Evolutionary conservation across 2,797 vertebrate species (phyloP).

Genomic region (Ceyx erithaca): DNA sequence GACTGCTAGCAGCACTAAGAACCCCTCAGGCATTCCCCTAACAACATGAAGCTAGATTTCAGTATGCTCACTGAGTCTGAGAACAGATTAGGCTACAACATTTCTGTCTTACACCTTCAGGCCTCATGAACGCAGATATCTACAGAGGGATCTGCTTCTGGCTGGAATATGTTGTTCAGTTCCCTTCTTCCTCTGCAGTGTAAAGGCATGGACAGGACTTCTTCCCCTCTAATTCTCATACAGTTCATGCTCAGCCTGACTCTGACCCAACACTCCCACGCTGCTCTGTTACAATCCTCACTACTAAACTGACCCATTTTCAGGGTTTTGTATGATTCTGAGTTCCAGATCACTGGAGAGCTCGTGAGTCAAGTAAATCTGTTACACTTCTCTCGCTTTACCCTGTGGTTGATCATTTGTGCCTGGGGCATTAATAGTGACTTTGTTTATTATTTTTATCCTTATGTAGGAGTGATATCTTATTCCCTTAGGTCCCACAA

Average conservation of each 20-base stretch:
- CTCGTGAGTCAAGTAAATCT: background rate
- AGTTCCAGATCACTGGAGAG: conserved; percentile 29
- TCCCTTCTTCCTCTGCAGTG: background rate
- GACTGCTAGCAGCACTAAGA: background rate
- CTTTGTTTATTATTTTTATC: background rate
- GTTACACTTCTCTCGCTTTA: background rate
- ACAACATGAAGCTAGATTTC: rapidly evolving
- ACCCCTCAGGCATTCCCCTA: background rate
- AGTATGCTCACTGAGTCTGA: background rate
- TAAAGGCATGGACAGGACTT: background rate
- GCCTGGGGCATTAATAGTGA: background rate
- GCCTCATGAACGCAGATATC: background rate
- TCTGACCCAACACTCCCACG: background rate
- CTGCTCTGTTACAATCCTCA: background rate
- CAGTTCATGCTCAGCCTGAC: background rate
- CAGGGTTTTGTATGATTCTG: background rate
- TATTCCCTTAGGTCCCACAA: background rate
- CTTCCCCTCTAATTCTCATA: background rate
- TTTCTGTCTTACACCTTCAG: background rate
- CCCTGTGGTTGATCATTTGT: background rate
- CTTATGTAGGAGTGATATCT: background rate
- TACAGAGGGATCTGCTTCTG: background rate
- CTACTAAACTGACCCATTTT: conserved; percentile 3
- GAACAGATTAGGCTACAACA: background rate
- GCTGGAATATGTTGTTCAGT: background rate